These are phyloP conservation scores for Neodiprion fabricii DNA, from an alignment of 1,140 invertebrate genomes.

Conservation along the genomic window DNA sequence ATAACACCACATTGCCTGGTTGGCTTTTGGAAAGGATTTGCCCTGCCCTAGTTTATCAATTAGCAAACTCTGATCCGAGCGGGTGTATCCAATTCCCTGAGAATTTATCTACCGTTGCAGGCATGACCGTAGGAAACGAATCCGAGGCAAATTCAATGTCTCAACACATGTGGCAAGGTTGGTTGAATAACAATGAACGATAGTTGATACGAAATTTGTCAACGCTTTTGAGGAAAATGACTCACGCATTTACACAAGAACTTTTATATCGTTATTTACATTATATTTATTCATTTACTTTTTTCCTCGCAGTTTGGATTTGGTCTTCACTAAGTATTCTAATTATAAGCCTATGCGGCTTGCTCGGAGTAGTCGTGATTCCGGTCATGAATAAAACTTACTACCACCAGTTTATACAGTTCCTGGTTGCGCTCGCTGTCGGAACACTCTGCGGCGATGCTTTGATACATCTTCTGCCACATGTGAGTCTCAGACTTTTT, in stretches of 20 bases:
- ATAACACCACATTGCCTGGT: conserved; percentile 44
- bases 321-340: conserved; percentile 82
- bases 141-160: conserved; percentile 33
- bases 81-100: conserved; percentile 64
- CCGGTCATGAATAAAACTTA: conserved; percentile 89
- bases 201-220: not conserved
- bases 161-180: conserved; percentile 55
- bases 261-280: conserved; percentile 6
- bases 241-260: conserved; percentile 8
- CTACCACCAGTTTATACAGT: conserved; percentile 90
- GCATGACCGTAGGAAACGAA: conserved; percentile 28
- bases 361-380: conserved; percentile 84
- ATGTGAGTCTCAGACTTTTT: conserved; percentile 68
- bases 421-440: conserved; percentile 89
- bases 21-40: conserved; percentile 65
- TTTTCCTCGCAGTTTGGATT: conserved; percentile 74
- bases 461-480: conserved; percentile 89
- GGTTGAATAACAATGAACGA: conserved; percentile 17
- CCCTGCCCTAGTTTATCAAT: conserved; percentile 71
- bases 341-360: conserved; percentile 82
- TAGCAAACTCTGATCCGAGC: conserved; percentile 60
- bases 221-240: not conserved
- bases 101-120: conserved; percentile 37
- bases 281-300: conserved; percentile 10
- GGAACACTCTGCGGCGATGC: conserved; percentile 92